Evolutionary conservation across 1,140 invertebrate genomes (phyloP), one percentile per base, ranked within the genome.

Genomic region (Nasonia longicornis): DNA sequence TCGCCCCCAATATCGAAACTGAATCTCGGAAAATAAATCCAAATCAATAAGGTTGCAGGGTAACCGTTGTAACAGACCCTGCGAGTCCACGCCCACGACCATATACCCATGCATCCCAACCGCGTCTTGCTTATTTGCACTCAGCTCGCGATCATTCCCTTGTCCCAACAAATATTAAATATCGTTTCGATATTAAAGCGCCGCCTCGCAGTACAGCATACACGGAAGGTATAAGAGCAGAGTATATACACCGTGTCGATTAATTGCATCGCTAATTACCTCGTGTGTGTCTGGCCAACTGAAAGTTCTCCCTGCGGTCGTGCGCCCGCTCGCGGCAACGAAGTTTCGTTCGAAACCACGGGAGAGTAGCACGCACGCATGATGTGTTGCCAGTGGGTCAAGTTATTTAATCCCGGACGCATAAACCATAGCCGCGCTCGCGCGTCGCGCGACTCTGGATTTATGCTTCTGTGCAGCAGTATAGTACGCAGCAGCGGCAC

Each of bases 241-340:
- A 48, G 14, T 48, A 48, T 45, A 2, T 12, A 45, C 14, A 14
- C 38, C 38, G 38, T 7, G 38, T 48, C 26, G 69, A 79, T 79
- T 79, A 79, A 79, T 79, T 79, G 69, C 31, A 63, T 79, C 22
- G 31, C 31, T 79, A 79, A 63, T 79, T 79, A 79, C 52, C 35
- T 16, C 0, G 52, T 66, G 48, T 16, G 10, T 14, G 16, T 22
- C 22, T 45, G 26, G 67, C n/a, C 16, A 29, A 29, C 22, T n/a
- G 42, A 31, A 38, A 45, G 66, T 58, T 66, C 6, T 64, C 63
- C 20, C 12, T 63, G 20, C 6, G 31, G 38, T 45, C 0, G 8
- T 6, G 66, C 26, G n/a, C 12, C 75, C 63, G 8, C 31, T 2
- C 31, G 31, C 31, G 20, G 16, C 35, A 67, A 70, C 76, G 45